Evolutionary conservation across 1,140 invertebrate genomes (phyloP), one percentile per base, ranked within the genome.

Genomic region (Nixonia krombeini): DNA sequence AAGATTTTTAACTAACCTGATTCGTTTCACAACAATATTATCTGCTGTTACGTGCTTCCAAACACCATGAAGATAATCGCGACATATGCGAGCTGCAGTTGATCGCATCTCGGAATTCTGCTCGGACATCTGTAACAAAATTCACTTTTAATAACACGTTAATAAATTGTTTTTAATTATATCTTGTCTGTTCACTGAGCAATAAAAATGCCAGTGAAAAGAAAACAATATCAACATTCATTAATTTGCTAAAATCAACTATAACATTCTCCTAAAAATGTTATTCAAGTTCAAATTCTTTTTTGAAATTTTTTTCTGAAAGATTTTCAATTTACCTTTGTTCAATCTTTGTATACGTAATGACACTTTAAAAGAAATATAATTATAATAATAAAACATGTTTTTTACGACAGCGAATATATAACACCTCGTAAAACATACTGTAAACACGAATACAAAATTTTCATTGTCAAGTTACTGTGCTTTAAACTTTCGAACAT

Each of bases 1-100:
- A 6, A 21, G 6, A 21, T 21, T 21, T 21, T 21, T 6, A 21
- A 21, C 86, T 81, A 75, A 94, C 94, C 92, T 94, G 71, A 96
- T 91, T 41, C 92, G 89, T 75, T 91, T 93, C 33, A 95, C 90
- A 23, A 90, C 86, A 63, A 96, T 89, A 18, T 93, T 91, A 16
- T 90, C 83, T 0, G 91, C 84, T 4, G 89, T 90, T 6, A 94
- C 92, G 9, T 88, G 89, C 76, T 94, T 94, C 94, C 94, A 96
- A 1, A 92, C 90, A 4, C 94, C 94, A 67, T 92, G 89, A 23
- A 96, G 87, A 81, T 94, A 96, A 82, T 95, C 93, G 62, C 92
- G 88, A 84, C 94, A 96, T 72, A 96, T 93, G 67, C 91, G 88
- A 3, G 91, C 90, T n/a, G 94, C 93, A 64, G 92, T 89, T 62